Evolutionary conservation across 2,797 vertebrate species (phyloP), one percentile per base, ranked within the genome.

Genomic region (Oophaga sylvatica): DNA sequence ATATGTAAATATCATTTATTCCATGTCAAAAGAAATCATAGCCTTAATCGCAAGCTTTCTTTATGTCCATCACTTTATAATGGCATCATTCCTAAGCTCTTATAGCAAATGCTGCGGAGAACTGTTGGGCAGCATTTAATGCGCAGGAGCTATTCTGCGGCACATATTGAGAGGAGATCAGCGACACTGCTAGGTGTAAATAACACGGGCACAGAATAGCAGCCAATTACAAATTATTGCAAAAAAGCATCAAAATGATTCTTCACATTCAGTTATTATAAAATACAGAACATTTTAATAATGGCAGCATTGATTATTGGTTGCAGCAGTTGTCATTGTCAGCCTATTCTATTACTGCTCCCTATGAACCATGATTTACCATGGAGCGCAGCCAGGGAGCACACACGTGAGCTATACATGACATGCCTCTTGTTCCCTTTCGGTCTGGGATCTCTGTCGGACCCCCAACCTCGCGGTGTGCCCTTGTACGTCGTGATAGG

Each of bases 271-370:
- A 26, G 48, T 77, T 77, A 35, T 71, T 71, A 26, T 26, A 53
- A 77, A 56, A 56, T 77, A 26, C 48, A 56, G 17, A 8, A 5
- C 35, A 12, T 56, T 56, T 73, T 73, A 45, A 77, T 56, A 77
- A 77, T 77, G 3, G 22, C 5, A 6, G 29, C 41, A 77, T 2
- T 56, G 75, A 77, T 77, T 56, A 77, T 56, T 77, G 75, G 48
- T 56, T 56, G 75, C 75, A 45, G 20, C 15, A 26, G 45, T 77
- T 77, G 75, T 77, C 75, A 56, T 77, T 77, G 75, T 29, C 75
- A 26, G 8, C 13, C 16, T 26, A 53, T 76, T 53, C 45, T 76
- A 76, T 53, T 76, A 76, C 45, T 76, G 22, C 13, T 75, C 19
- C 71, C 12, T 10, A 4, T 76, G n/a, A 15, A 22, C 73, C 20